phyloP scores from a whole-genome alignment of 2,888 invertebrate genomes.

The Hybos culiciformis region DNA sequence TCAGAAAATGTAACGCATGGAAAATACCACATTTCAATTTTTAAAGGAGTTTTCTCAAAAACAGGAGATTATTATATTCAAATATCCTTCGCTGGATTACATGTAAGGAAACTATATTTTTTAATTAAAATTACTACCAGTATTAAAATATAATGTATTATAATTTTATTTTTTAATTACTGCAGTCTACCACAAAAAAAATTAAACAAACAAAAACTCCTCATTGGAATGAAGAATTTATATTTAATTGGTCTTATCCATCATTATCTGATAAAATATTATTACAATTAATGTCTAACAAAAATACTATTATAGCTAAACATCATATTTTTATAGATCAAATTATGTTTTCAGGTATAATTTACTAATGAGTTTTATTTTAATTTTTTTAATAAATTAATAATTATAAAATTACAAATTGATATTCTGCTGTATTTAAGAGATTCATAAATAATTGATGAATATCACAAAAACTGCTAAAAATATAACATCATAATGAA shows the following conservation, averaged over 20 bases:
- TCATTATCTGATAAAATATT: constrained; percentile 60
- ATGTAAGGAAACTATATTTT: constrained; percentile 14
- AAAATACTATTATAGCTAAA: constrained; percentile 29
- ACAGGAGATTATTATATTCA: constrained; percentile 28
- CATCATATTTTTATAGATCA: constrained; percentile 28
- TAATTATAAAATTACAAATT: too few species aligned
- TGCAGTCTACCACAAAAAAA: constrained; percentile 50
- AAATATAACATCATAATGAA: too few species aligned
- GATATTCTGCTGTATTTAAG: too few species aligned
- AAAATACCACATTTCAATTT: constrained; percentile 44
- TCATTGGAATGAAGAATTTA: constrained; percentile 61
- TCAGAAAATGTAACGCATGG: constrained; percentile 11
- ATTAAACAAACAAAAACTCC: constrained; percentile 49
- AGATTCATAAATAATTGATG: too few species aligned
- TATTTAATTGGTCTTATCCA: constrained; percentile 70
- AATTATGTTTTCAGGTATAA: constrained; percentile 25
- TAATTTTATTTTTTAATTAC: constrained; percentile 16
- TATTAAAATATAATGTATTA: neutral
- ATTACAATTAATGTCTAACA: constrained; percentile 43
- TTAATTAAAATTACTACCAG: neutral
- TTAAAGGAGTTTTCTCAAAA: constrained; percentile 38
- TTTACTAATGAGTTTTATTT: too few species aligned
- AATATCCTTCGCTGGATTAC: constrained; percentile 26
- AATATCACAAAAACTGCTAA: too few species aligned
- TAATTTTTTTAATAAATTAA: too few species aligned